Evolutionary conservation across 2,888 invertebrate species (phyloP).

Genomic region (Ophion ventricosus): DNA sequence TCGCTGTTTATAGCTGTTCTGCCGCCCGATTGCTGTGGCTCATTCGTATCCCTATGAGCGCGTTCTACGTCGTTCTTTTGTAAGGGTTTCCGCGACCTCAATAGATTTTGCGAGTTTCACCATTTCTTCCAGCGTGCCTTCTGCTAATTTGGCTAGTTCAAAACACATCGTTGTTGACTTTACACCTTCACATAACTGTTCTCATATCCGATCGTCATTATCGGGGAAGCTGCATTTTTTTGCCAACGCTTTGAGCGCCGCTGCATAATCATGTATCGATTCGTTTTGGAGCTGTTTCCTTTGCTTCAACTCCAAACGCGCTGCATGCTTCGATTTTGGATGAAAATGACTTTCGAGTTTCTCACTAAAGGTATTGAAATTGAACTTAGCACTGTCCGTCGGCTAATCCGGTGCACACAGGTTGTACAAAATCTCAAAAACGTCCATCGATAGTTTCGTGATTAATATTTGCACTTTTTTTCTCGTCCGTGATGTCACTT

Average conservation of each 20-base stretch:
- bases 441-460: too few relatives aligned
- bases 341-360: slow-evolving; percentile 21
- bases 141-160: slow-evolving; percentile 4
- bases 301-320: slow-evolving; percentile 24
- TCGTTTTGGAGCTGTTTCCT: slow-evolving; percentile 18
- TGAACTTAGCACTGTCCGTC: too few relatives aligned
- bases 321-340: slow-evolving; percentile 19
- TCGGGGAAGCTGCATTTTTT: too few relatives aligned
- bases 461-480: too few relatives aligned
- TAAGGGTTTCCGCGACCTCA: slow-evolving; percentile 22
- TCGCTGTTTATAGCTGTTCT: slow-evolving; percentile 9
- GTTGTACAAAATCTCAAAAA: too few relatives aligned
- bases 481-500: too few relatives aligned
- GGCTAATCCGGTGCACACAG: too few relatives aligned
- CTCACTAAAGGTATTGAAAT: not conserved
- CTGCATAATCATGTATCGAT: slow-evolving; percentile 10
- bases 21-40: slow-evolving; percentile 7
- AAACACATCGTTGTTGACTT: slow-evolving; percentile 23
- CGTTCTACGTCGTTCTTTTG: slow-evolving; percentile 1
- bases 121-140: slow-evolving; percentile 1
- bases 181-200: too few relatives aligned
- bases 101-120: slow-evolving; percentile 3
- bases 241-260: not conserved
- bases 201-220: slow-evolving; percentile 14
- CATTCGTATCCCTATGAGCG: slow-evolving; percentile 2